Percentiles rank a stretch among this genome's conserved stretches.
Conservation (phyloP, 2,113 vertebrate species). For the Genyomyrus donnyi region DNA sequence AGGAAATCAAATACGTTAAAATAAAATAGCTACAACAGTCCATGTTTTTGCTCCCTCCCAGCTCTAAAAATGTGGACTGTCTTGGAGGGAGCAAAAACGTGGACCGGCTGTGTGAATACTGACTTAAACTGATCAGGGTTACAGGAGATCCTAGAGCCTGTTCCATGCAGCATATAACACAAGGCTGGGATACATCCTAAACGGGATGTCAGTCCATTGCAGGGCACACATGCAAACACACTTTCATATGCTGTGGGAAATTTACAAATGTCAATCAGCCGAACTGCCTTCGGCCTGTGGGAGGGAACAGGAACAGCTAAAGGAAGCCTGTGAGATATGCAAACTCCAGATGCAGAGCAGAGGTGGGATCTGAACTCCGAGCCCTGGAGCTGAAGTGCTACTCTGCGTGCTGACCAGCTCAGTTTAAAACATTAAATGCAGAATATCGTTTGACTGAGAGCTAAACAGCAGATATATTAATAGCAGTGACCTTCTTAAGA, state of each 20-base stretch:
- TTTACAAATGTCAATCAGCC: neutral
- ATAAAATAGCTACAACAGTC: neutral
- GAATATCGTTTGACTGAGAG: neutral
- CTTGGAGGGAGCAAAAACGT: neutral
- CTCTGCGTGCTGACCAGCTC: neutral
- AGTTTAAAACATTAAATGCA: neutral
- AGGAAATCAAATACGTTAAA: neutral
- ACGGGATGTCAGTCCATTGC: neutral
- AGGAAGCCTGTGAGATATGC: neutral
- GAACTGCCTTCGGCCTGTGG: neutral
- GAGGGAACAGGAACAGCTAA: neutral
- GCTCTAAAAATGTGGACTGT: neutral
- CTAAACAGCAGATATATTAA: slow-evolving; percentile 13
- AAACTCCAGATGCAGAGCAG: neutral
- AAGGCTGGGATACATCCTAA: neutral
- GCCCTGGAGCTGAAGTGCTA: neutral
- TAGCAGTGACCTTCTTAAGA: slow-evolving; percentile 9
- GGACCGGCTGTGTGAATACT: neutral
- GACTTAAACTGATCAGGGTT: neutral
- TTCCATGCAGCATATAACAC: neutral
- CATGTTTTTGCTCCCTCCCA: neutral
- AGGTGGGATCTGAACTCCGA: neutral
- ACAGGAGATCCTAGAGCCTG: neutral
- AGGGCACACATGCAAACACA: neutral
- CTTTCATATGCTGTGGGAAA: neutral